Conservation (phyloP, 1,140 invertebrate species). For the Sitophilus oryzae region DNA sequence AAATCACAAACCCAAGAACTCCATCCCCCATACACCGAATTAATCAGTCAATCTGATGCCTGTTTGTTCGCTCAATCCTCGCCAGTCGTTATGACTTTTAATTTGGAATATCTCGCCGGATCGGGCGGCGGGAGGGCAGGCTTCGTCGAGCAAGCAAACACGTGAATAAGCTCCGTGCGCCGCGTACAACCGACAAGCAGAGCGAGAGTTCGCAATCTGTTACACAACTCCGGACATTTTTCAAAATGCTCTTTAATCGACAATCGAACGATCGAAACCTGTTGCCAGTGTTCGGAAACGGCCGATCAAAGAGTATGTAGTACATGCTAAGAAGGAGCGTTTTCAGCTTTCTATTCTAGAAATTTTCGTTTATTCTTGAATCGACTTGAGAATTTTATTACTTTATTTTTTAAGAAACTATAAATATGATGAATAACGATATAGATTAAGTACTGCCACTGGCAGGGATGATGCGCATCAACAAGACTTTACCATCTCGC, state of each 20-base stretch:
- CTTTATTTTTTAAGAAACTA: no score
- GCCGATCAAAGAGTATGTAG: not conserved
- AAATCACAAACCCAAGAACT: no score
- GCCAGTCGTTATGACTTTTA: slow-evolving; percentile 19
- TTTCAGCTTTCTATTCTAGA: no score
- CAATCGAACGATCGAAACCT: slow-evolving; percentile 35
- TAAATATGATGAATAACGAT: no score
- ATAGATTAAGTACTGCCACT: no score
- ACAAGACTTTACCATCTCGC: no score
- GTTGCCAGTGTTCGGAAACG: slow-evolving; percentile 23
- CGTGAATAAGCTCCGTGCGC: slow-evolving; percentile 26
- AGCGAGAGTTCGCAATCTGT: slow-evolving; percentile 35
- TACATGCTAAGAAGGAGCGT: not conserved
- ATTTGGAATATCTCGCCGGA: slow-evolving; percentile 17
- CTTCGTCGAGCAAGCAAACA: slow-evolving; percentile 29
- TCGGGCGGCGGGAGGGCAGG: slow-evolving; percentile 1
- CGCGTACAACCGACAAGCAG: slow-evolving; percentile 25
- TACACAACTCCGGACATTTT: slow-evolving; percentile 39
- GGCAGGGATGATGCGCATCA: no score
- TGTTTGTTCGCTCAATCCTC: no score
- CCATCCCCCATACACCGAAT: not conserved
- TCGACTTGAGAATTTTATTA: no score
- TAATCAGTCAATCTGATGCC: not conserved
- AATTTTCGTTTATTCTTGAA: no score
- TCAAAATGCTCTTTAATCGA: slow-evolving; percentile 37